These are phyloP conservation scores for Volucella inflata DNA, from an alignment of 2,888 invertebrate species.

Conservation along the genomic window DNA sequence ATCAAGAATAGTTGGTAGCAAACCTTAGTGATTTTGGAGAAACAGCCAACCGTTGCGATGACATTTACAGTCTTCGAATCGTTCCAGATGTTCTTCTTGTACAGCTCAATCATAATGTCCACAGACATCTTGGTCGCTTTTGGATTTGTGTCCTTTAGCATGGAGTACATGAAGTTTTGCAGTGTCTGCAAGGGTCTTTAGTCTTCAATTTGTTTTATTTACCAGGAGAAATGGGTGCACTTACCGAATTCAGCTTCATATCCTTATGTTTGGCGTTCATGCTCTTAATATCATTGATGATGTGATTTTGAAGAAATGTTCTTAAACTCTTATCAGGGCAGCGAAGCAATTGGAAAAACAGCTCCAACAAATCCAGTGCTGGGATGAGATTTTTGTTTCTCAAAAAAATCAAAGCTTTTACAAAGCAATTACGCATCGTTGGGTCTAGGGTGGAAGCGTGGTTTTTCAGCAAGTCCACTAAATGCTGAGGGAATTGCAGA, in stretches of 20 bases:
- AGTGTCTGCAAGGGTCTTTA: constrained; percentile 85
- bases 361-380: constrained; percentile 92
- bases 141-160: constrained; percentile 94
- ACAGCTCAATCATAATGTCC: constrained; percentile 97
- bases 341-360: constrained; percentile 95
- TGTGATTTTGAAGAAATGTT: constrained; percentile 94
- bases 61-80: constrained; percentile 99
- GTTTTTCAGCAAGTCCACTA: constrained; percentile 93
- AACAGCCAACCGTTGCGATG: constrained; percentile 95
- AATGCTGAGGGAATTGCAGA: constrained; percentile 92
- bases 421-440: constrained; percentile 95
- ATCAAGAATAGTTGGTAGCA: background rate
- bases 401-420: constrained; percentile 95
- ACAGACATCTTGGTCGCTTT: constrained; percentile 96
- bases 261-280: constrained; percentile 97
- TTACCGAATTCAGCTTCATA: constrained; percentile 92
- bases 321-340: constrained; percentile 96
- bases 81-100: constrained; percentile 98
- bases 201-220: background rate
- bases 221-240: constrained; percentile 2
- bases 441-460: constrained; percentile 94
- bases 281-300: constrained; percentile 97
- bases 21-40: constrained; percentile 97
- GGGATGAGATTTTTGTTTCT: constrained; percentile 96
- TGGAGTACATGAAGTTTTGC: constrained; percentile 98